Evolutionary conservation across 2,888 invertebrate species (phyloP), one percentile per base, ranked within the genome.

Genomic region (Caradrina kadenii): DNA sequence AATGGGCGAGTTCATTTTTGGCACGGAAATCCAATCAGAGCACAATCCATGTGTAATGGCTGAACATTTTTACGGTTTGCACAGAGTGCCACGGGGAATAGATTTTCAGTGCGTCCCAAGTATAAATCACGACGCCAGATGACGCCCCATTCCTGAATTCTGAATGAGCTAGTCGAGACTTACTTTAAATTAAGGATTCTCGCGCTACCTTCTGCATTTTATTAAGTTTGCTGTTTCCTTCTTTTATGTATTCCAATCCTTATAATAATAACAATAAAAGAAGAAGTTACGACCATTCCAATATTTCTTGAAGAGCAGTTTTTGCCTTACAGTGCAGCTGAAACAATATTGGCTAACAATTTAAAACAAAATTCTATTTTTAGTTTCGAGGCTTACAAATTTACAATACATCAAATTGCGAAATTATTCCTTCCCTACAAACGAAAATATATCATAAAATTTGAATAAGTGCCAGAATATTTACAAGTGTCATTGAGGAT

Each of bases 61-160:
- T 81, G 84, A 79, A 82, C 82, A 80, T 85, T 87, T 88, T 85
- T 83, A 85, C 70, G 71, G 79, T 76, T 61, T 69, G 69, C 52
- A 74, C 79, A 76, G 61, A 76, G 71, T 64, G 71, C 73, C 62
- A 77, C 61, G 67, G 84, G 83, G 85, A 87, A 88, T 82, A 86
- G 85, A 87, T 87, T 90, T 88, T 80, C 85, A 86, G 84, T 82
- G 86, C 90, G 90, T 90, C 83, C 86, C 85, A 85, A 87, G 89
- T 86, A 93, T 93, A 93, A 93, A 93, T 93, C 93, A 93, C 88
- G 72, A 86, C 73, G 85, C 89, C 91, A 93, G 92, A 89, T 91
- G 92, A 91, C 92, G 93, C 89, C 79, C 84, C 84, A 86, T 88
- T 90, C 87, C 83, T 89, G 93, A 94, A 93, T 94, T 91, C 89